Percentiles rank a stretch among this genome's conserved stretches.
Evolutionary conservation across 2,113 vertebrate genomes (phyloP).

Genomic region (Coptodon rendalli): DNA sequence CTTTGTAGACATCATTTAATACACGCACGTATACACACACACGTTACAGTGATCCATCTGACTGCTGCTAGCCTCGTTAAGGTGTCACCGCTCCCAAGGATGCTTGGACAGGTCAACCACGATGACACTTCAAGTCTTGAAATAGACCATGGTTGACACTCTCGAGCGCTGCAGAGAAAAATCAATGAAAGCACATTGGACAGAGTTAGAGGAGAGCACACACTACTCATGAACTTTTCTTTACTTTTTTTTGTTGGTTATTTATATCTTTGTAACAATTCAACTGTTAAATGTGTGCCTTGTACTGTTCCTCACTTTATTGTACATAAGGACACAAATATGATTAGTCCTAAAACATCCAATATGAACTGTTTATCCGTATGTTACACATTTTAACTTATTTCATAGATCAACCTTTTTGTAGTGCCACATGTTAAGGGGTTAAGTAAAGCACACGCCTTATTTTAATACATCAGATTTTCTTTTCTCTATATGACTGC

Average conservation of each 20-base stretch:
- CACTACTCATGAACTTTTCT: conserved; percentile 47
- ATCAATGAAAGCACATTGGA: conserved; percentile 38
- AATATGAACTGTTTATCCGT: conserved; percentile 77
- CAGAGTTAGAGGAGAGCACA: conserved; percentile 40
- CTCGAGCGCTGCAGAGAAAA: conserved; percentile 1
- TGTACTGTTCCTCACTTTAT: conserved; percentile 85
- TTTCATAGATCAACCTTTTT: conserved; percentile 74
- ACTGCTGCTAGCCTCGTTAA: background rate
- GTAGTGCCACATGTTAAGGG: conserved; percentile 52
- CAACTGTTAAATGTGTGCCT: conserved; percentile 82
- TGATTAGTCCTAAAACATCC: conserved; percentile 73
- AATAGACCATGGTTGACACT: background rate
- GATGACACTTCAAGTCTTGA: background rate
- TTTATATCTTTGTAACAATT: conserved; percentile 71
- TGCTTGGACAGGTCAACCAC: background rate
- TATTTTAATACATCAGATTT: background rate
- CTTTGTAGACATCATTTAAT: conserved; percentile 93
- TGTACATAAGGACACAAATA: conserved; percentile 76
- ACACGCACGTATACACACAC: background rate
- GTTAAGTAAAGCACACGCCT: conserved; percentile 42
- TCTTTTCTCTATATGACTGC: background rate
- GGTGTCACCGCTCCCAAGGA: background rate
- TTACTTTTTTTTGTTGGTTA: conserved; percentile 39
- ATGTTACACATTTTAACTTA: conserved; percentile 70
- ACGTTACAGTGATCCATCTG: background rate